These are phyloP conservation scores for Nerophis ophidion DNA, from an alignment of 2,113 vertebrate species.

Conservation along the genomic window DNA sequence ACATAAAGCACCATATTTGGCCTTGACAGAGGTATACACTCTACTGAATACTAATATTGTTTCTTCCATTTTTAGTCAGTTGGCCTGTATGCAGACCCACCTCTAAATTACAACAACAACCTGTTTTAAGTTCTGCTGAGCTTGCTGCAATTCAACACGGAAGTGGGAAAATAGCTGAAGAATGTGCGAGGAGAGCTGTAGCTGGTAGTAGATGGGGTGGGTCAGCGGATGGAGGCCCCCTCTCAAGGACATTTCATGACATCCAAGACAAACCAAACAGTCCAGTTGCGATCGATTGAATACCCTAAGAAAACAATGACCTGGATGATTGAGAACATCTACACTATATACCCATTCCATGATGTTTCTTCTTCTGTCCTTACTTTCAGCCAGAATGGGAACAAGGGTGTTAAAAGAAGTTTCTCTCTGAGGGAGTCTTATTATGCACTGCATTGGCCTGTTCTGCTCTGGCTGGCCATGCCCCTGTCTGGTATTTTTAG, in stretches of 20 bases:
- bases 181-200: slow-evolving; percentile 23
- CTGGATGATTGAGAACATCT: no score
- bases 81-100: neutral
- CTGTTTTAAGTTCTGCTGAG: neutral
- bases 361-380: slow-evolving; percentile 5
- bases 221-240: slow-evolving; percentile 12
- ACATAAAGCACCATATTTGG: neutral
- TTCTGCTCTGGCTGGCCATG: slow-evolving; percentile 26
- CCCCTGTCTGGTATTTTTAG: slow-evolving; percentile 57
- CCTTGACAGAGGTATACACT: neutral
- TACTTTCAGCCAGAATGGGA: slow-evolving; percentile 10
- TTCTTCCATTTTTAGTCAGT: neutral
- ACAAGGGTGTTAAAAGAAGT: slow-evolving; percentile 9
- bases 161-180: slow-evolving; percentile 16
- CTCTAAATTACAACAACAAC: neutral
- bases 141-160: slow-evolving; percentile 6
- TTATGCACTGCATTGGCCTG: slow-evolving; percentile 21
- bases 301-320: no score
- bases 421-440: slow-evolving; percentile 19
- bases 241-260: slow-evolving; percentile 21
- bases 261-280: no score
- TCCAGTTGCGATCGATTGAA: no score
- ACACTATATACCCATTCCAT: neutral
- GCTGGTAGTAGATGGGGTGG: slow-evolving; percentile 14
- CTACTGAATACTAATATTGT: neutral